phyloP scores from a whole-genome alignment of 2,797 vertebrate species.

The Myripristis jacobus region DNA sequence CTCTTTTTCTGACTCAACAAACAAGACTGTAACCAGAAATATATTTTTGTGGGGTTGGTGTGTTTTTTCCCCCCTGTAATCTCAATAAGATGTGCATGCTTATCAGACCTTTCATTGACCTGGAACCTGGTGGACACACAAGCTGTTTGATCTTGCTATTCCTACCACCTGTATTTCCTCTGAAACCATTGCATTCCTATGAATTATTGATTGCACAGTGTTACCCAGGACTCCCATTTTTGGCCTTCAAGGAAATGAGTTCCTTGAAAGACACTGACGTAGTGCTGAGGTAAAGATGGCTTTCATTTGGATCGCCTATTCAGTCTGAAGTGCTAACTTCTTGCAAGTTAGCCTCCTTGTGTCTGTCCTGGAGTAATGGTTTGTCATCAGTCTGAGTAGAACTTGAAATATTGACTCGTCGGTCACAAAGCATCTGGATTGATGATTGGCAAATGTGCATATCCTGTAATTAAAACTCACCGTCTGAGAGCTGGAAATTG shows the following conservation, averaged over 20 bases:
- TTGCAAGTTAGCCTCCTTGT: slow-evolving; percentile 11
- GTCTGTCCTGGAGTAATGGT: slow-evolving; percentile 9
- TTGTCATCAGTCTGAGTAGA: slow-evolving; percentile 15
- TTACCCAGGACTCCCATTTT: slow-evolving; percentile 17
- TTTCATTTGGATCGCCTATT: slow-evolving; percentile 36
- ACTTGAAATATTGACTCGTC: slow-evolving; percentile 35
- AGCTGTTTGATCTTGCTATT: slow-evolving; percentile 5
- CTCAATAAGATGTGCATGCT: neutral
- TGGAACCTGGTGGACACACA: neutral
- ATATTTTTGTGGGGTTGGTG: no score
- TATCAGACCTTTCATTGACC: neutral
- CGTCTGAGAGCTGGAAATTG: neutral
- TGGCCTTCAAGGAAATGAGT: slow-evolving; percentile 3
- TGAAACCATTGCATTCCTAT: slow-evolving; percentile 33
- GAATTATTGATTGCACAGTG: slow-evolving; percentile 31
- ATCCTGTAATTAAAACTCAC: slow-evolving; percentile 16
- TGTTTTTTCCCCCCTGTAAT: neutral
- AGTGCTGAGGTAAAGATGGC: neutral
- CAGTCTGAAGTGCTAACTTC: slow-evolving; percentile 18
- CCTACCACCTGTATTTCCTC: slow-evolving; percentile 8
- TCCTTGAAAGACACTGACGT: slow-evolving; percentile 15
- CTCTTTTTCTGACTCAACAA: no score
- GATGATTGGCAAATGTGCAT: slow-evolving; percentile 10
- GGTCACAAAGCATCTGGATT: slow-evolving; percentile 18
- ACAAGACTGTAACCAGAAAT: no score